Evolutionary conservation across 2,888 invertebrate genomes (phyloP).

Genomic region (Amphipoea lucens): DNA sequence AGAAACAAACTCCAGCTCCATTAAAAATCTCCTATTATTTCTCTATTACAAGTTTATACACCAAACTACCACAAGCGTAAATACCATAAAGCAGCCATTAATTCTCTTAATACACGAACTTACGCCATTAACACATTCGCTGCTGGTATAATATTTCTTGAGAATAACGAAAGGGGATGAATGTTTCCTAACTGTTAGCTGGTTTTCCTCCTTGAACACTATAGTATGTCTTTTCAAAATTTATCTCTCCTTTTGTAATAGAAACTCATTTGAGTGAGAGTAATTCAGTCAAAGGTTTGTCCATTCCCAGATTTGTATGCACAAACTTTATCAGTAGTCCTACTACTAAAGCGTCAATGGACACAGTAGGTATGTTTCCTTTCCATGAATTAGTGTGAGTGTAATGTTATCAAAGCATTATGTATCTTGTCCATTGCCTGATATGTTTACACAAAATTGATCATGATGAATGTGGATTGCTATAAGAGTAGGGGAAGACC

Average conservation of each 20-base stretch:
- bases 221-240: background rate
- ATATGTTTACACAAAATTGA: background rate
- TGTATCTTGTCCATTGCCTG: background rate
- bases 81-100: constrained; percentile 27
- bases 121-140: constrained; percentile 41
- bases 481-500: background rate
- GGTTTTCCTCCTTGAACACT: constrained; percentile 14
- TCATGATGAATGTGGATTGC: background rate
- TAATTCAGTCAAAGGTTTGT: background rate
- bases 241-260: background rate
- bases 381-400: background rate
- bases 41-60: background rate
- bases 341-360: background rate
- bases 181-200: constrained; percentile 21
- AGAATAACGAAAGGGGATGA: constrained; percentile 22
- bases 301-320: background rate
- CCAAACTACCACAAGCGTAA: constrained; percentile 8
- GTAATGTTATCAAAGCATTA: background rate
- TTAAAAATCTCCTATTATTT: background rate
- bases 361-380: background rate
- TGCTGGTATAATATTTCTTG: constrained; percentile 33
- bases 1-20: background rate
- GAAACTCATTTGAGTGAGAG: background rate
- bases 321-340: background rate
- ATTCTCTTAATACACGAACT: constrained; percentile 37